Evolutionary conservation across 2,888 invertebrate genomes (phyloP).

Genomic region (Agapetus fuscipes): DNA sequence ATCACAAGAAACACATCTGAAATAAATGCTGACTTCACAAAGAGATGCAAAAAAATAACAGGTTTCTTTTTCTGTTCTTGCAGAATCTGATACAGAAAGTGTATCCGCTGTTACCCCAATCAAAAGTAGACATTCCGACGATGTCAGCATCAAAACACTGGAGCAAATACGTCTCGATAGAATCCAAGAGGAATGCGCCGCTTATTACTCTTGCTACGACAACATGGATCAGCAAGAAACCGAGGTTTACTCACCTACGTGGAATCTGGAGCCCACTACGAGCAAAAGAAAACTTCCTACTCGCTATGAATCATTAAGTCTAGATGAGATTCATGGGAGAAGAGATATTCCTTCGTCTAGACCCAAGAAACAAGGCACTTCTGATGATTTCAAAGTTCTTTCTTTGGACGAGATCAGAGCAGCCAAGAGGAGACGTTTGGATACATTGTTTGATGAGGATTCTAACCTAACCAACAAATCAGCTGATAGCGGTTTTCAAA

Average conservation of each 20-base stretch:
- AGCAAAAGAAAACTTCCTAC: slow-evolving; percentile 25
- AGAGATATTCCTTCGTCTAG: slow-evolving; percentile 28
- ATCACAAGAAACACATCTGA: slow-evolving; percentile 20
- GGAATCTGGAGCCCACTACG: slow-evolving; percentile 21
- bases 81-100: slow-evolving; percentile 72
- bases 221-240: slow-evolving; percentile 26
- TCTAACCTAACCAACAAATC: neutral
- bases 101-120: slow-evolving; percentile 52
- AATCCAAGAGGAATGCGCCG: slow-evolving; percentile 62
- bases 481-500: neutral
- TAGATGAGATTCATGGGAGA: slow-evolving; percentile 38
- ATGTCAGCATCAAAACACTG: slow-evolving; percentile 49
- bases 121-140: slow-evolving; percentile 34
- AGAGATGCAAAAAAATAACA: too few relatives aligned
- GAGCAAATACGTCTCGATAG: slow-evolving; percentile 60
- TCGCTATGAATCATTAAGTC: slow-evolving; percentile 41
- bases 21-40: slow-evolving; percentile 9
- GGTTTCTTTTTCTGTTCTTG: slow-evolving; percentile 58
- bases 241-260: neutral
- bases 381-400: slow-evolving; percentile 39
- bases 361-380: slow-evolving; percentile 27
- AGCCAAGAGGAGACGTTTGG: slow-evolving; percentile 19
- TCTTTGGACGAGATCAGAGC: slow-evolving; percentile 45
- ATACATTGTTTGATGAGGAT: neutral
- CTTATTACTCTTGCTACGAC: slow-evolving; percentile 57